Base-by-base conservation (phyloP, 2,797 vertebrate genomes). In the Tragelaphus oryx region DNA sequence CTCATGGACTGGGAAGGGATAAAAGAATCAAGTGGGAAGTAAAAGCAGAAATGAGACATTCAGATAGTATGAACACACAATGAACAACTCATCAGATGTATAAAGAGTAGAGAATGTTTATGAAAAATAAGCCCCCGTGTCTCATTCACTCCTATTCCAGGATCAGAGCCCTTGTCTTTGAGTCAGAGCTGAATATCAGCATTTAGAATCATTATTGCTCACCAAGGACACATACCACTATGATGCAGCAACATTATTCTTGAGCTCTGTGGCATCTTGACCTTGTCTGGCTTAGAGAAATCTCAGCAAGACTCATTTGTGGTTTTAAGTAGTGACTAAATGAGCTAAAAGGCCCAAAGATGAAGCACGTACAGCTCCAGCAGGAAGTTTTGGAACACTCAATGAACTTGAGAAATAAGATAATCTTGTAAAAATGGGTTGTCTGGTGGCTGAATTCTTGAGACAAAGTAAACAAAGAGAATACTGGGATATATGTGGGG, bases 381-480 rank as follows among this genome's bases (percentile, higher is more conserved):
- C 68, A 91, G 65, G 11, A 80, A 78, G 48, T 59, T 95, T 87
- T 85, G 60, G 44, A 83, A 96, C 33, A 94, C 10, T 68, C 14
- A n/a, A n/a, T 87, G 71, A 94, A 85, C 24, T 83, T 60, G 54
- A 88, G 57, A 97, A 92, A 88, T 79, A 85, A 91, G 50, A 95
- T 87, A 89, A 95, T 94, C 44, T 74, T 91, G 18, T 62, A 84
- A 97, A 95, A 86, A 76, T 95, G 37, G 13, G 55, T 60, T 90
- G 57, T 86, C 85, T 92, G 87, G 78, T 88, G 86, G 57, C 41
- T 75, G 26, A 83, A 96, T 94, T 95, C 50, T 50, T 78, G 84
- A 91, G 84, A 65, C 48, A 87, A 94, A 93, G 59, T 75, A 90
- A 87, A 87, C 41, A 87, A 44, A 68, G 13, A 75, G 10, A 91